Conservation (phyloP, 2,888 invertebrate species). For the Hedya salicella region DNA sequence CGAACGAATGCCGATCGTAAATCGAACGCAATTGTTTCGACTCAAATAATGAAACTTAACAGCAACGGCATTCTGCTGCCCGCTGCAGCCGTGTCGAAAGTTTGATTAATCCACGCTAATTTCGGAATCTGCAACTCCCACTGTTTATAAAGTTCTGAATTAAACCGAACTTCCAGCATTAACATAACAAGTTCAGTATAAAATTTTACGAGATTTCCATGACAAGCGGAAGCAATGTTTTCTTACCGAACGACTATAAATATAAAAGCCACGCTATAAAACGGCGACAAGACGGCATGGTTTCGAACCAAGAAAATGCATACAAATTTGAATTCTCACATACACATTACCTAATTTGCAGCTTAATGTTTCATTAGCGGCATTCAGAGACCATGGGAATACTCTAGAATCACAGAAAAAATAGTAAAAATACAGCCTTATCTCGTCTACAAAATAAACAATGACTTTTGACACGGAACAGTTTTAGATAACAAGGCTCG, state of each 20-base stretch:
- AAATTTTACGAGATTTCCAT: slow-evolving; percentile 48
- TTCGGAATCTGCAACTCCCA: slow-evolving; percentile 55
- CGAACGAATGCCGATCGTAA: slow-evolving; percentile 80
- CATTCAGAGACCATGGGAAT: slow-evolving; percentile 70
- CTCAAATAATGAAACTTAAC: slow-evolving; percentile 73
- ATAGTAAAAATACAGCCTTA: slow-evolving; percentile 55
- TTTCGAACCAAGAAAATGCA: slow-evolving; percentile 58
- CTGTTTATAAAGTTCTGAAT: slow-evolving; percentile 53
- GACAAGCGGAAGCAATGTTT: slow-evolving; percentile 53
- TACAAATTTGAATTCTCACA: slow-evolving; percentile 73
- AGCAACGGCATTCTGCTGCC: slow-evolving; percentile 58
- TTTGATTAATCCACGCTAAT: slow-evolving; percentile 71
- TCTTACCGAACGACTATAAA: slow-evolving; percentile 56
- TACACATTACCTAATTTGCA: slow-evolving; percentile 79
- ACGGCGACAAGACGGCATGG: slow-evolving; percentile 50
- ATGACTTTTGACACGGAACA: slow-evolving; percentile 59
- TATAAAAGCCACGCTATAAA: slow-evolving; percentile 51
- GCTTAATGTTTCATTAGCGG: slow-evolving; percentile 72
- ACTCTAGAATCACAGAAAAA: slow-evolving; percentile 55
- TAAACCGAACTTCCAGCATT: slow-evolving; percentile 45
- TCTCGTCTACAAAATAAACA: slow-evolving; percentile 65
- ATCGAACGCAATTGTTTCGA: slow-evolving; percentile 82
- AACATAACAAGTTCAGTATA: slow-evolving; percentile 52
- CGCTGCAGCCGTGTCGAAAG: slow-evolving; percentile 59
- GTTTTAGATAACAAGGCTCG: slow-evolving; percentile 54